A percentile compares a stretch with the other conserved stretches of the same genome.
Conservation (phyloP, 2,888 invertebrate species). For the Lasioglossum marginatum region DNA sequence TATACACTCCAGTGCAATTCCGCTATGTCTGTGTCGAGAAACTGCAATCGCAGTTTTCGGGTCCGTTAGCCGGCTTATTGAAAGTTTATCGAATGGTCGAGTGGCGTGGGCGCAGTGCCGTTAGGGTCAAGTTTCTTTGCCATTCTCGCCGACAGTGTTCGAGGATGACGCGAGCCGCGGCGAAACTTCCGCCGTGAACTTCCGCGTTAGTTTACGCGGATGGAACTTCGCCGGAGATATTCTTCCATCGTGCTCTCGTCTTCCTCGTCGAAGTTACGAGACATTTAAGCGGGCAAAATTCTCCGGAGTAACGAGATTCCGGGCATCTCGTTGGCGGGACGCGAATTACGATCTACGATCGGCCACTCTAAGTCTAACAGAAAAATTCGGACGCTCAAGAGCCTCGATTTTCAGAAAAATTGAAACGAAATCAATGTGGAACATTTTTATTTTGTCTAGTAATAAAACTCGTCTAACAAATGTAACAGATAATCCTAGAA, state of each 20-base stretch:
- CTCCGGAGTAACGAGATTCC: neutral
- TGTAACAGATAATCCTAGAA: neutral
- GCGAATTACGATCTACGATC: constrained; percentile 13
- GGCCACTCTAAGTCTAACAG: neutral
- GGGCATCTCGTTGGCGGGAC: neutral
- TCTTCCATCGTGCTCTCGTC: neutral
- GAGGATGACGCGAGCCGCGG: neutral
- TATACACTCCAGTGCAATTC: neutral
- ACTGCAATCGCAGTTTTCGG: neutral
- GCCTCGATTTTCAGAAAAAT: neutral
- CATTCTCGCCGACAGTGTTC: neutral
- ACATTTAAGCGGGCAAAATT: neutral
- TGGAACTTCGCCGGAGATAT: constrained; percentile 42
- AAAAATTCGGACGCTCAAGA: neutral
- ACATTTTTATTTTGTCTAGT: no score
- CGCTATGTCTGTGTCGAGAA: neutral
- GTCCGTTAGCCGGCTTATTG: constrained; percentile 25
- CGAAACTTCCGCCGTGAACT: constrained; percentile 26
- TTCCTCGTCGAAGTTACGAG: constrained; percentile 17
- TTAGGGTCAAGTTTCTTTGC: constrained; percentile 28
- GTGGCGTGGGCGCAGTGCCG: neutral
- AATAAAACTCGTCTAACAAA: no score
- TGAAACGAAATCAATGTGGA: neutral
- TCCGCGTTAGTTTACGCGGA: constrained; percentile 31
- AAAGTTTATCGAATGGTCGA: constrained; percentile 35